These are phyloP conservation scores for Leptoteleia sp. DNA, from an alignment of 1,140 invertebrate species.

Conservation along the genomic window DNA sequence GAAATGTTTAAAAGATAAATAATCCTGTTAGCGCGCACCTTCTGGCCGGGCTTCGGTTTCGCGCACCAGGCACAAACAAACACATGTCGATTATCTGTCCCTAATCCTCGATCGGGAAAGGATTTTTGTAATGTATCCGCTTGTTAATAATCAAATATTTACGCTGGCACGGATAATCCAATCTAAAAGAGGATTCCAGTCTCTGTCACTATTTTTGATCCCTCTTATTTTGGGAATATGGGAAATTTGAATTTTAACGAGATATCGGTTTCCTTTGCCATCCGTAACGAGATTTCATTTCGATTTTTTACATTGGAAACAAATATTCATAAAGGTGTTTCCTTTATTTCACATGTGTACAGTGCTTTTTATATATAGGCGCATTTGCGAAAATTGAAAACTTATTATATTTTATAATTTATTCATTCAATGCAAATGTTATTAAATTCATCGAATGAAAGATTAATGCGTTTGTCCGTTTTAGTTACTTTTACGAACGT, in stretches of 20 bases:
- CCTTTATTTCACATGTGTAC: too few species aligned
- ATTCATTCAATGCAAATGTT: too few species aligned
- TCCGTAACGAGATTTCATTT: constrained; percentile 2
- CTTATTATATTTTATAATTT: too few species aligned
- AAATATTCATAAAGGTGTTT: neutral
- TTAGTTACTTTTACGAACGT: too few species aligned
- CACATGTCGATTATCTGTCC: constrained; percentile 22
- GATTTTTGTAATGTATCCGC: constrained; percentile 32
- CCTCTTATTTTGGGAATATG: constrained; percentile 11
- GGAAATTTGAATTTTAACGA: constrained; percentile 14
- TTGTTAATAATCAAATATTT: constrained; percentile 38
- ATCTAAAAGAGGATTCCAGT: constrained; percentile 11
- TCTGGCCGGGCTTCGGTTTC: constrained; percentile 27
- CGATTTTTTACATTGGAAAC: constrained; percentile 2
- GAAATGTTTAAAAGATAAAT: constrained; percentile 46
- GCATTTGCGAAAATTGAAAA: too few species aligned
- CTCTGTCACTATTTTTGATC: constrained; percentile 30
- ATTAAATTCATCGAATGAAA: too few species aligned
- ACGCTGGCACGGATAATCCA: constrained; percentile 16
- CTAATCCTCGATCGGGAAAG: constrained; percentile 9
- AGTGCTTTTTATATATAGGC: too few species aligned
- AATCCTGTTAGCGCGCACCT: constrained; percentile 52
- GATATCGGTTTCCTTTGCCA: constrained; percentile 5
- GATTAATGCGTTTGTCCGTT: too few species aligned
- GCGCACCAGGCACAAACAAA: constrained; percentile 31